A percentile compares a stretch with the other conserved stretches of the same genome.
Conservation (phyloP, 2,888 invertebrate species). For the Gisinianus flammeolus region DNA sequence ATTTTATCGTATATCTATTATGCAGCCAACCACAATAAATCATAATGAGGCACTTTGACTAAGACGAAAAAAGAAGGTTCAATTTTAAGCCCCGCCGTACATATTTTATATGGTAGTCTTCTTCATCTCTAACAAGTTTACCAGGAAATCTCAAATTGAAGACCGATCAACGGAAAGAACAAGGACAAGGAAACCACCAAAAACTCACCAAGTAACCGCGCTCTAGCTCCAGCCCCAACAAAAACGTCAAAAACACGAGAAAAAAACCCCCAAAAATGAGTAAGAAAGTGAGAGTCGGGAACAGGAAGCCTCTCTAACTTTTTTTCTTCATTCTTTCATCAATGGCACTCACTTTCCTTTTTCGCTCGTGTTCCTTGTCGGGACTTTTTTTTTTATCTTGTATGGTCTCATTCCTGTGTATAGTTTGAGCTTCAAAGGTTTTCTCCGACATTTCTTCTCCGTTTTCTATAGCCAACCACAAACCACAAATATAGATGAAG, state of each 20-base stretch:
- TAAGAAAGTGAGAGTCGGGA: not conserved
- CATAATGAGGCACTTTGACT: slow-evolving; percentile 29
- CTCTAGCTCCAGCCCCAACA: not conserved
- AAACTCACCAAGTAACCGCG: not conserved
- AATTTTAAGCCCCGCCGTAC: no score
- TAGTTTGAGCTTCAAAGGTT: not conserved
- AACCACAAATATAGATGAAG: no score
- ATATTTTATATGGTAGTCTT: not conserved
- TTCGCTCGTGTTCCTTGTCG: not conserved
- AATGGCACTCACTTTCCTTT: not conserved
- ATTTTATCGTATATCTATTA: slow-evolving; percentile 25
- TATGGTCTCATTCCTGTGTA: not conserved
- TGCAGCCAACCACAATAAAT: slow-evolving; percentile 28
- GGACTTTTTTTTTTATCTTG: not conserved
- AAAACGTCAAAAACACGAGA: not conserved
- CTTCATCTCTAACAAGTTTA: not conserved
- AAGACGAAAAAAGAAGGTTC: not conserved
- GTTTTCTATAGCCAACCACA: not conserved
- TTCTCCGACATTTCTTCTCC: not conserved
- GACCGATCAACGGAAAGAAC: no score
- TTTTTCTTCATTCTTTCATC: not conserved
- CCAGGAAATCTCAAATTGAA: not conserved
- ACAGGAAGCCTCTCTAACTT: not conserved
- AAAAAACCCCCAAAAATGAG: not conserved
- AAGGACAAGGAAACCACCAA: no score